A percentile compares a stretch with the other conserved stretches of the same genome.
These are phyloP conservation scores for Talpa occidentalis DNA, from an alignment of 2,113 vertebrate genomes.

Conservation along the genomic window DNA sequence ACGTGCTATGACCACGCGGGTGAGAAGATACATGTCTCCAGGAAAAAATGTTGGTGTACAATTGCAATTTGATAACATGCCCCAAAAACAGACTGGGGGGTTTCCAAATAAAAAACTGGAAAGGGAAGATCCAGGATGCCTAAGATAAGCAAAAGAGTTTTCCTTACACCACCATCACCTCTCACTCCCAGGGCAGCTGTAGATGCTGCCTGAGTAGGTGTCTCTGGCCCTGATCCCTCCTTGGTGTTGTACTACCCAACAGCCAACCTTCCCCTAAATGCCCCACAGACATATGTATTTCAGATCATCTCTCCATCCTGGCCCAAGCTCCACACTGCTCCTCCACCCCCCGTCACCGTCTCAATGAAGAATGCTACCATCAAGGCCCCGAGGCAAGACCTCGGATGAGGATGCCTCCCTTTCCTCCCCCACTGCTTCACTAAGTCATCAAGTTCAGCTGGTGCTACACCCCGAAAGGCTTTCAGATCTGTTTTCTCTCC, in stretches of 20 bases:
- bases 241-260: neutral
- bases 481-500: neutral
- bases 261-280: neutral
- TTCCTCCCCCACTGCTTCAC: neutral
- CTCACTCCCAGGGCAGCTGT: neutral
- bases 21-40: neutral
- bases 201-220: neutral
- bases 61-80: neutral
- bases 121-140: conserved; percentile 1
- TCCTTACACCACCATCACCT: neutral
- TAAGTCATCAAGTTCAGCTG: neutral
- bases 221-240: neutral
- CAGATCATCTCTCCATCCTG: neutral
- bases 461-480: neutral
- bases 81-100: neutral
- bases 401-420: neutral
- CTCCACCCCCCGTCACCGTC: neutral
- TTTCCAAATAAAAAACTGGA: conserved; percentile 37
- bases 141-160: neutral
- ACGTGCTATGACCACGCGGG: conserved; percentile 44
- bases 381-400: neutral
- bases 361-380: neutral
- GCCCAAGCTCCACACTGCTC: neutral
- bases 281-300: neutral
- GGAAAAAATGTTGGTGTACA: neutral